Base-by-base conservation (phyloP, 2,113 vertebrate genomes). In the Tetraodon nigroviridis region DNA sequence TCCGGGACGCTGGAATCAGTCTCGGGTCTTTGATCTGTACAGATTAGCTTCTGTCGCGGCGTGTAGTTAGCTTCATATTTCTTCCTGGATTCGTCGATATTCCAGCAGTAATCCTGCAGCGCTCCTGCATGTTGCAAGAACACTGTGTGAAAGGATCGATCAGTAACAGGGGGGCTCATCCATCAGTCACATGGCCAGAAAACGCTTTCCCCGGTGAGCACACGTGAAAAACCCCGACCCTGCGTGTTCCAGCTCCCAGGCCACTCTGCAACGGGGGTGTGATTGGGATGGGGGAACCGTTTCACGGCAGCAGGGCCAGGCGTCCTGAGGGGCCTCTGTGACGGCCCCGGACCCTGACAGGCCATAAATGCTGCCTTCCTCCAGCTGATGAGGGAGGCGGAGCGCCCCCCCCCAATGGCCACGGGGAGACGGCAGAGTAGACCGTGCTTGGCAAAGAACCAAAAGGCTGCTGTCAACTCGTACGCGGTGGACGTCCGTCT, bases 271-370 rank as follows among this genome's bases (percentile, higher is more conserved):
- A 37, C n/a, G 32, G 32, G 24, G 8, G 7, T 12, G 8, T 37
- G 32, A 37, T 27, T 27, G 24, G 24, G 24, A 27, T 27, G 5
- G 5, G 24, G 5, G 24, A 37, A 37, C 32, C 10, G 8, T 11
- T 37, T 11, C 7, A 67, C 50, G 2, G 4, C 67, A 54, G 69
- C 63, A 64, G 73, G 59, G 74, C 64, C 76, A 64, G 73, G 71
- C 42, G 84, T 86, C 85, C 82, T 61, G 75, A 67, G 64, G 58
- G 62, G 61, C 74, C 62, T 69, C 56, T 51, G 58, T 77, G 75
- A 75, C 69, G 65, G 70, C 51, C 59, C 67, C 58, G 67, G 75
- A 81, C 73, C 80, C 73, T 63, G 75, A 55, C 77, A 69, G 67
- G 40, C 76, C 75, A 67, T 83, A 84, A 78, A 85, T 79, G 80